Percentiles rank a stretch among this genome's conserved stretches.
Conservation (phyloP, 2,113 vertebrate species). For the Corydoras maculifer region DNA sequence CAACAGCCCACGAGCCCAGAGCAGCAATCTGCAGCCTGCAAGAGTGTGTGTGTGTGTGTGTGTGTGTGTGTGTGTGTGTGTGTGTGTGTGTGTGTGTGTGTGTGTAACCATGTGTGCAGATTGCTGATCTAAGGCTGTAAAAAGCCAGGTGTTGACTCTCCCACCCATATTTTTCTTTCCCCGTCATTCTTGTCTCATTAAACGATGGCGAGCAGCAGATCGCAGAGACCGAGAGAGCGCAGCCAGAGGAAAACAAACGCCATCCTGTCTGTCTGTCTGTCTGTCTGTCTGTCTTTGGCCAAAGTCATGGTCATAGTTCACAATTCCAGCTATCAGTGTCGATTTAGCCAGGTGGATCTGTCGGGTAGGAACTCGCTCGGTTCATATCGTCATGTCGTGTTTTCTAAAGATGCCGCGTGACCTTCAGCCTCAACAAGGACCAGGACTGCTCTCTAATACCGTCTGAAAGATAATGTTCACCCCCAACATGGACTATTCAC, state of each 20-base stretch:
- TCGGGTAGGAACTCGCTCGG: too few relatives aligned
- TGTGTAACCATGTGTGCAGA: slow-evolving; percentile 16
- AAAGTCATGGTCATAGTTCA: neutral
- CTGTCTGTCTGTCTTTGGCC: neutral
- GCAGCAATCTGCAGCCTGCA: slow-evolving; percentile 12
- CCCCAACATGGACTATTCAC: too few relatives aligned
- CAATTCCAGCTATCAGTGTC: neutral
- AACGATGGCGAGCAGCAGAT: slow-evolving; percentile 20
- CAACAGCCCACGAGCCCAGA: slow-evolving; percentile 23
- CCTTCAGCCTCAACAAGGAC: too few relatives aligned
- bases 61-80: too few relatives aligned
- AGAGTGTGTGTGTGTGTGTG: slow-evolving; percentile 1
- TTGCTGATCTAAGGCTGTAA: slow-evolving; percentile 30
- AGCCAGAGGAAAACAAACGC: neutral
- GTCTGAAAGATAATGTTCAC: too few relatives aligned
- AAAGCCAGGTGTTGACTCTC: slow-evolving; percentile 31
- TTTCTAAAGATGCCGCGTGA: too few relatives aligned
- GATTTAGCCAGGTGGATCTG: neutral
- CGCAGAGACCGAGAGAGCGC: neutral
- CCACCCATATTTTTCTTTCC: slow-evolving; percentile 11
- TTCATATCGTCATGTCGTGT: too few relatives aligned
- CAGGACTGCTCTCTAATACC: too few relatives aligned
- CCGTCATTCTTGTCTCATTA: slow-evolving; percentile 7
- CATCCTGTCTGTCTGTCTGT: neutral
- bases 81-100: neutral